A percentile compares a stretch with the other conserved stretches of the same genome.
Conservation (phyloP, 2,888 invertebrate genomes). For the Patella pellucida region DNA sequence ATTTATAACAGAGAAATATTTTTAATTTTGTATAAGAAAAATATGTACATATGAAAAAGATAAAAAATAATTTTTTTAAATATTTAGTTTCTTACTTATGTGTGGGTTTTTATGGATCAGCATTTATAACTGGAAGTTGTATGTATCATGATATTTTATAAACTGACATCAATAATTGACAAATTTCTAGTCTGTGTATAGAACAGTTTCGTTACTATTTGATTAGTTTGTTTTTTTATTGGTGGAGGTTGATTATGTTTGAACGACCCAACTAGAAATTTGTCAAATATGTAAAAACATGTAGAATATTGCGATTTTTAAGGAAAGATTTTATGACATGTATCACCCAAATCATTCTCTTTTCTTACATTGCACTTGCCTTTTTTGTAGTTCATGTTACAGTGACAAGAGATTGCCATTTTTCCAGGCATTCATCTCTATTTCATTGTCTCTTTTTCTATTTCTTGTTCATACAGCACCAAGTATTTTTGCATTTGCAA, state of each 20-base stretch:
- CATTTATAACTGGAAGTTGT: slow-evolving; percentile 7
- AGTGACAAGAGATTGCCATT: slow-evolving; percentile 5
- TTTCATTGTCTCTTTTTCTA: slow-evolving; percentile 7
- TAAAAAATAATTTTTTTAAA: background rate
- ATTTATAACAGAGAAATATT: slow-evolving; percentile 9
- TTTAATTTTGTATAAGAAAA: slow-evolving; percentile 11
- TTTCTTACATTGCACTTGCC: slow-evolving; percentile 9
- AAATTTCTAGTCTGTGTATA: too few species aligned
- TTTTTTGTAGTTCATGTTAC: slow-evolving; percentile 2
- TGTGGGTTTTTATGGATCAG: slow-evolving; percentile 9
- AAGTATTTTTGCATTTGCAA: slow-evolving; percentile 26
- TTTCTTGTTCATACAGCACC: slow-evolving; percentile 10
- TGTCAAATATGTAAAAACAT: too few species aligned
- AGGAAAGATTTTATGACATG: too few species aligned
- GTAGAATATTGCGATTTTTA: too few species aligned
- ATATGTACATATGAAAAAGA: background rate
- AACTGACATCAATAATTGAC: too few species aligned
- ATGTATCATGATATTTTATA: too few species aligned
- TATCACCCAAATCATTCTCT: too few species aligned
- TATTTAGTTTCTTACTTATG: slow-evolving; percentile 9
- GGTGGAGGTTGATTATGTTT: too few species aligned
- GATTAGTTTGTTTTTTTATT: too few species aligned
- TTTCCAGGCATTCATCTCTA: background rate
- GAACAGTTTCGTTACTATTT: too few species aligned
- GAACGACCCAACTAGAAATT: too few species aligned